Evolutionary conservation across 1,140 invertebrate species (phyloP).

Genomic region (Drosophila malerkotliana): DNA sequence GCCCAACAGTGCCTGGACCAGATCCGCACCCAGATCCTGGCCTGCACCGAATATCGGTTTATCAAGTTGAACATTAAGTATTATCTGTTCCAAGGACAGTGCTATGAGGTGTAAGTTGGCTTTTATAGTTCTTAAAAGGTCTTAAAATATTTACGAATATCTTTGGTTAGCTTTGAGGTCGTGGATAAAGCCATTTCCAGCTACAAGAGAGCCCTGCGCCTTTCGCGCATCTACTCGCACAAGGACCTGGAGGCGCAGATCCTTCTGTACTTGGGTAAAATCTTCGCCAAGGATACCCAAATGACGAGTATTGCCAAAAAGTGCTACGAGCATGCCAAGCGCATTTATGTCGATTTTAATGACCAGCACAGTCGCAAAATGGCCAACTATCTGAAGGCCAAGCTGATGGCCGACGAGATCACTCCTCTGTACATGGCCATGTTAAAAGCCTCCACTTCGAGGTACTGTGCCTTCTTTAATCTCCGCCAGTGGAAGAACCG

Average conservation of each 20-base stretch:
- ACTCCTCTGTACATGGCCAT: conserved; percentile 75
- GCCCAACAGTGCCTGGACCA: conserved; percentile 66
- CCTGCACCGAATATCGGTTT: conserved; percentile 56
- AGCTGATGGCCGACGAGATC: conserved; percentile 73
- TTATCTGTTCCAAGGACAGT: conserved; percentile 59
- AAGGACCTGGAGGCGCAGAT: conserved; percentile 55
- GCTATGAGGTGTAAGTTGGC: conserved; percentile 49
- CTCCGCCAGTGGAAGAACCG: conserved; percentile 77
- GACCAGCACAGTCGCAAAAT: conserved; percentile 66
- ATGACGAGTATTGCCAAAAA: conserved; percentile 60
- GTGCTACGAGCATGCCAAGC: conserved; percentile 69
- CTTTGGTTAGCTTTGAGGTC: conserved; percentile 39
- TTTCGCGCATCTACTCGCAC: conserved; percentile 44
- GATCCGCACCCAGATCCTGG: conserved; percentile 52
- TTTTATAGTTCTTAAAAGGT: neutral
- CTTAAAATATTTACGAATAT: neutral
- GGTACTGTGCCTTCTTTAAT: conserved; percentile 73
- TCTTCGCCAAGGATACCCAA: conserved; percentile 58
- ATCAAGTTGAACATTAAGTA: conserved; percentile 70
- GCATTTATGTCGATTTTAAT: conserved; percentile 73
- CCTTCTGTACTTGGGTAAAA: conserved; percentile 63
- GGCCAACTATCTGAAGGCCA: conserved; percentile 66
- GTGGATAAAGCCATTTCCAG: conserved; percentile 50
- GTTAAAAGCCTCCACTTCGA: conserved; percentile 56
- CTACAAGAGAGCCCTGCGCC: conserved; percentile 59